These are phyloP conservation scores for Drosophila sproati DNA, from an alignment of 1,140 invertebrate genomes.

Conservation along the genomic window DNA sequence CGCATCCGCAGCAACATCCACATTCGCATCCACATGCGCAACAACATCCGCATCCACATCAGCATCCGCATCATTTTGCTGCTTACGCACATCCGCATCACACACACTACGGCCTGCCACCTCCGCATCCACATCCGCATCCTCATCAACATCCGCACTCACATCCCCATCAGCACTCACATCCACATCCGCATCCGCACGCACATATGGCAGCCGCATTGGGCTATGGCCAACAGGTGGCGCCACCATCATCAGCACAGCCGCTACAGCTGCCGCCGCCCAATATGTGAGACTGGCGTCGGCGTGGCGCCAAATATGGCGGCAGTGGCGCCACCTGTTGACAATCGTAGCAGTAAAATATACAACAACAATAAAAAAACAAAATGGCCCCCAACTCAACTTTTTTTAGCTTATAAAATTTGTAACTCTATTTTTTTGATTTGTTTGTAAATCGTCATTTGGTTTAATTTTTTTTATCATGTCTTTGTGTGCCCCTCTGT, in stretches of 20 bases:
- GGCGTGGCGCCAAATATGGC: constrained; percentile 73
- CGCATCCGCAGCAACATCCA: constrained; percentile 46
- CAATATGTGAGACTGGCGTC: constrained; percentile 73
- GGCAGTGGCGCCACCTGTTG: constrained; percentile 77
- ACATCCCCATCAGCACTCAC: constrained; percentile 27
- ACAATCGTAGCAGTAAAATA: constrained; percentile 45
- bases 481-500: constrained; percentile 28
- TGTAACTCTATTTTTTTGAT: not conserved
- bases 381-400: constrained; percentile 8
- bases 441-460: constrained; percentile 21
- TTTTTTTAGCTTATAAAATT: constrained; percentile 2
- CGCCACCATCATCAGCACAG: constrained; percentile 41
- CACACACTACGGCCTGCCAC: constrained; percentile 54
- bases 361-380: not conserved
- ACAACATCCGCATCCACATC: constrained; percentile 34
- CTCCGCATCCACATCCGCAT: constrained; percentile 50
- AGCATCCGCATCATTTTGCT: constrained; percentile 52
- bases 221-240: constrained; percentile 62
- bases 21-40: constrained; percentile 42
- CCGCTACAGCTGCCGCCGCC: constrained; percentile 29
- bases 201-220: constrained; percentile 68
- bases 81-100: constrained; percentile 63
- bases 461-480: constrained; percentile 27
- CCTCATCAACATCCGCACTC: constrained; percentile 46
- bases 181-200: constrained; percentile 55